These are phyloP conservation scores for Chirona hameri DNA, from an alignment of 2,888 invertebrate genomes.

Conservation along the genomic window DNA sequence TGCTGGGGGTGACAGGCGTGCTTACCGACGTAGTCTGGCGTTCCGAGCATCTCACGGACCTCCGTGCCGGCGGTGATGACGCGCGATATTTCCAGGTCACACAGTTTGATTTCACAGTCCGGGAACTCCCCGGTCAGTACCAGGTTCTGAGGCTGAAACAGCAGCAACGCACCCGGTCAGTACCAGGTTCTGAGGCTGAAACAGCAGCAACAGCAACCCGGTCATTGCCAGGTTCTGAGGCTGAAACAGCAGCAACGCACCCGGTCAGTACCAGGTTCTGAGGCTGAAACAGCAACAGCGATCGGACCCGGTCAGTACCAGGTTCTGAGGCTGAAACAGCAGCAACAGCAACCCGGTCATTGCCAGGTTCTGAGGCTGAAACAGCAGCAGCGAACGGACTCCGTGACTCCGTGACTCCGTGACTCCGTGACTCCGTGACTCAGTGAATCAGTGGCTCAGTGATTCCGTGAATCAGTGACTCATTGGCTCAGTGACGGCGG, in stretches of 20 bases:
- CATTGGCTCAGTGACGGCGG: no score
- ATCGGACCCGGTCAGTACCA: conserved; percentile 79
- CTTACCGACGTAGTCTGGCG: conserved; percentile 90
- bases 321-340: conserved; percentile 80
- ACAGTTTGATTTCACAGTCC: conserved; percentile 77
- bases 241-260: conserved; percentile 52
- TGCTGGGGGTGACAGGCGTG: not conserved
- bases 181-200: conserved; percentile 88
- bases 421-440: no score
- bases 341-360: no score
- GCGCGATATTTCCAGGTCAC: conserved; percentile 91
- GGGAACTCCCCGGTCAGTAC: conserved; percentile 73
- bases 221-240: conserved; percentile 91
- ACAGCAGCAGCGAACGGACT: no score
- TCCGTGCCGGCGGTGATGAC: conserved; percentile 84
- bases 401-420: no score
- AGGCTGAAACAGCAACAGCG: no score
- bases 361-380: no score
- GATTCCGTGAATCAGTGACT: no score
- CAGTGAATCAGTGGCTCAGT: no score
- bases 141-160: conserved; percentile 83
- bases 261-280: no score
- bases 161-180: conserved; percentile 57
- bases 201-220: no score
- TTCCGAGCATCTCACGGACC: conserved; percentile 89